These are phyloP conservation scores for Odontomachus brunneus DNA, from an alignment of 1,140 invertebrate species.

Conservation along the genomic window DNA sequence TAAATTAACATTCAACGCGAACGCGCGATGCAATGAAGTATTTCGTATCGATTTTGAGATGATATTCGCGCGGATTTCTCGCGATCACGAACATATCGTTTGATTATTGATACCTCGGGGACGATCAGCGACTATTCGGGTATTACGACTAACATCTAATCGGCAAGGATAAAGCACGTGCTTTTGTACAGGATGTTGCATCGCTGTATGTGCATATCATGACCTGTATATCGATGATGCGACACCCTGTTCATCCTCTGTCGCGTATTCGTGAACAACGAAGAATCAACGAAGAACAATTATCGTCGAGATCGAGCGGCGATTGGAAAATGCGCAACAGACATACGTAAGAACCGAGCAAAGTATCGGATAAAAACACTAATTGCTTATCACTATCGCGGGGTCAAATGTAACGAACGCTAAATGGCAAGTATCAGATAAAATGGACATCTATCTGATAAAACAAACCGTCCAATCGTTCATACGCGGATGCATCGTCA, in stretches of 20 bases:
- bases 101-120: conserved; percentile 22
- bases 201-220: too few species aligned
- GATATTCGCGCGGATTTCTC: conserved; percentile 3
- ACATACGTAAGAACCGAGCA: background rate
- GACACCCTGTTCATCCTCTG: conserved; percentile 79
- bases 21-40: background rate
- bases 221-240: too few species aligned
- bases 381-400: background rate
- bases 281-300: conserved; percentile 67
- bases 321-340: conserved; percentile 32
- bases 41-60: conserved; percentile 15
- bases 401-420: conserved; percentile 32
- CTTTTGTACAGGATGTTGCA: conserved; percentile 83
- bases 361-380: conserved; percentile 18
- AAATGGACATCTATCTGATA: background rate
- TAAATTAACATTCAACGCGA: conserved; percentile 23
- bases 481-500: conserved; percentile 3
- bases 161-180: conserved; percentile 82
- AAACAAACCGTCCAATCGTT: background rate
- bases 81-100: conserved; percentile 28
- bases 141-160: conserved; percentile 68
- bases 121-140: conserved; percentile 43
- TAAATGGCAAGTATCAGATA: conserved; percentile 30
- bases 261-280: conserved; percentile 42
- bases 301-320: conserved; percentile 40